Evolutionary conservation across 2,888 invertebrate genomes (phyloP), one percentile per base, ranked within the genome.

Genomic region (Calliscelio sp.): DNA sequence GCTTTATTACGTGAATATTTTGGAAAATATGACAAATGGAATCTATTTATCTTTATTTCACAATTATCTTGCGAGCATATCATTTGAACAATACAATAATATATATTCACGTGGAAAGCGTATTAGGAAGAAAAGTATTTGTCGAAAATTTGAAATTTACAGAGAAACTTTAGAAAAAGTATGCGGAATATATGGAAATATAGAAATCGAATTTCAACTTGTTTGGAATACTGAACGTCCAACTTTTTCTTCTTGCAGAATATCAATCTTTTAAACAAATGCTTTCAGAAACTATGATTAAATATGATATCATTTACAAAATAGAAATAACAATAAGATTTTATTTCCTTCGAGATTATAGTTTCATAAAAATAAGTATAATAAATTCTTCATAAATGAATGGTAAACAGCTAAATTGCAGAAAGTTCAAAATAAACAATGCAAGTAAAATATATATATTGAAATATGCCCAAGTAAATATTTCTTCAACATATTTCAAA

Each of bases 181-280:
- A 14, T 46, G 18, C 44, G 44, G 32, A 65, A 74, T 41, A 74
- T 63, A 75, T 55, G 75, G 55, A 65, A 61, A 65, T n/a, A n/a
- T n/a, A n/a, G n/a, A 44, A 75, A 66, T 55, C 57, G 61, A 59
- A 59, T 59, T 61, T 73, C 35, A 61, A 73, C 73, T 73, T 73
- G 73, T 61, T 59, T 59, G 22, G 22, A 59, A 71, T 59, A 49
- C 49, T 38, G 73, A 75, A 46, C 66, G 32, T 18, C 28, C 14
- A 63, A 74, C 61, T 38, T 74, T 61, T 53, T 44, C 46, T 44
- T 46, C 57, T 59, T 24, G 59, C 6, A 24, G 35, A 49, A 49
- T 71, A 73, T 61, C 46, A 35, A 61, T 46, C 2, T 35, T 49
- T 49, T 25, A 71, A 57, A 71, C 41, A 44, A 55, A 71, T 57